These are phyloP conservation scores for Stratiolaelaps scimitus DNA, from an alignment of 1,140 invertebrate species.

Conservation along the genomic window DNA sequence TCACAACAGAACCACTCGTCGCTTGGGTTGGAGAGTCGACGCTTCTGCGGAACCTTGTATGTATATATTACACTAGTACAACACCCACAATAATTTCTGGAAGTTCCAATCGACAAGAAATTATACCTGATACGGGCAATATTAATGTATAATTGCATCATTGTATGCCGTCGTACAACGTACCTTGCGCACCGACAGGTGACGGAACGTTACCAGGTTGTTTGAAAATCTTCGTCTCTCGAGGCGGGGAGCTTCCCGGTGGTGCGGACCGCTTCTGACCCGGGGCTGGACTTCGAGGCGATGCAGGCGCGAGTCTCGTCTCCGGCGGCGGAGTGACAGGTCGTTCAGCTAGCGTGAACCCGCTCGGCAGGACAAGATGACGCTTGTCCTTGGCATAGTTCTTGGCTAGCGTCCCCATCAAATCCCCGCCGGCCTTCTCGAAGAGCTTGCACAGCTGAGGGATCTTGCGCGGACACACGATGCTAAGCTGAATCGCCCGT, in stretches of 20 bases:
- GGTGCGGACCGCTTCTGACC: conserved; percentile 35
- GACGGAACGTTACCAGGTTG: conserved; percentile 32
- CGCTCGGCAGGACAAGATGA: conserved; percentile 65
- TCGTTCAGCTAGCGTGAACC: conserved; percentile 47
- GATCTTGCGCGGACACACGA: conserved; percentile 74
- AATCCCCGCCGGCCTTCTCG: conserved; percentile 61
- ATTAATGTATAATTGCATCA: too few species aligned
- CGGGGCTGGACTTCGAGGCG: conserved; percentile 32
- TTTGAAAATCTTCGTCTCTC: conserved; percentile 35
- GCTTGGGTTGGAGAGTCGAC: too few species aligned
- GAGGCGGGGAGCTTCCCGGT: conserved; percentile 33
- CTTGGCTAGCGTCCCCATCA: conserved; percentile 61
- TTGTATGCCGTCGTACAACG: too few species aligned
- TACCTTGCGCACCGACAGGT: background rate
- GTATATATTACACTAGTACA: too few species aligned
- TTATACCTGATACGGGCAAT: too few species aligned
- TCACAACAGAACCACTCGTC: too few species aligned
- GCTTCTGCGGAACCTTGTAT: too few species aligned
- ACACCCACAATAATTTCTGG: too few species aligned
- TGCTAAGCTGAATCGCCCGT: conserved; percentile 67
- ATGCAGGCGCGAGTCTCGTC: conserved; percentile 18
- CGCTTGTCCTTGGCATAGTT: conserved; percentile 78
- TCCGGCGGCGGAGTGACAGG: conserved; percentile 38
- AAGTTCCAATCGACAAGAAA: too few species aligned
- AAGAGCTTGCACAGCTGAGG: conserved; percentile 47